A percentile compares a stretch with the other conserved stretches of the same genome.
Evolutionary conservation across 2,113 vertebrate genomes (phyloP).

Genomic region (Verasper variegatus): DNA sequence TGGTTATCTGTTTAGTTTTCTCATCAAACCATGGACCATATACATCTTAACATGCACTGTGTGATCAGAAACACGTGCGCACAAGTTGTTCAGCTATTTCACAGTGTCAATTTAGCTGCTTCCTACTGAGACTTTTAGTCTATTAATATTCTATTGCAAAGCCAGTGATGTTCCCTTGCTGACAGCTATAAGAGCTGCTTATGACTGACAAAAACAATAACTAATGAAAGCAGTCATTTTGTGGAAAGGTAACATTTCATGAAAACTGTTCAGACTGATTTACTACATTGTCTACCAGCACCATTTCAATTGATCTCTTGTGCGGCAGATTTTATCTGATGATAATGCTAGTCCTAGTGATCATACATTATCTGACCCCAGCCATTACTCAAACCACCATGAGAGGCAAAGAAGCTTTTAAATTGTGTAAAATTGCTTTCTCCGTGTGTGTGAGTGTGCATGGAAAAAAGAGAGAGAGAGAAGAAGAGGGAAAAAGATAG

Average conservation of each 20-base stretch:
- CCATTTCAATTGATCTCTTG: slow-evolving; percentile 29
- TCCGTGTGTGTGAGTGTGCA: slow-evolving; percentile 7
- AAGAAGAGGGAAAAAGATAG: slow-evolving; percentile 27
- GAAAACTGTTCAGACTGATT: slow-evolving; percentile 47
- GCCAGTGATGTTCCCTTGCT: slow-evolving; percentile 27
- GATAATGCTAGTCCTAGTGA: not conserved
- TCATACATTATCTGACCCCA: slow-evolving; percentile 22
- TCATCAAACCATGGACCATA: not conserved
- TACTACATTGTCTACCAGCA: slow-evolving; percentile 32
- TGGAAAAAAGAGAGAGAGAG: not conserved
- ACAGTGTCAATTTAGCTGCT: slow-evolving; percentile 14
- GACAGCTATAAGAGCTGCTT: slow-evolving; percentile 53
- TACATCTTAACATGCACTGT: not conserved
- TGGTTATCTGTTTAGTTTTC: not conserved
- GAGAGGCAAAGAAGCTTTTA: slow-evolving; percentile 28
- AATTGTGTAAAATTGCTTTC: slow-evolving; percentile 26
- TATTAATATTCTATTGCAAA: slow-evolving; percentile 42
- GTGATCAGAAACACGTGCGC: not conserved
- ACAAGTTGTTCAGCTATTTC: slow-evolving; percentile 22
- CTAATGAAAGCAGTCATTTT: slow-evolving; percentile 49
- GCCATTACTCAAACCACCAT: slow-evolving; percentile 21
- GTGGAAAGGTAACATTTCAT: slow-evolving; percentile 33
- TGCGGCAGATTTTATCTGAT: slow-evolving; percentile 34
- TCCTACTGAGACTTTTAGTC: slow-evolving; percentile 32
- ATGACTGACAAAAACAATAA: slow-evolving; percentile 56